These are phyloP conservation scores for Phrynocephalus vlangalii DNA, from an alignment of 2,797 vertebrate species.

Conservation along the genomic window DNA sequence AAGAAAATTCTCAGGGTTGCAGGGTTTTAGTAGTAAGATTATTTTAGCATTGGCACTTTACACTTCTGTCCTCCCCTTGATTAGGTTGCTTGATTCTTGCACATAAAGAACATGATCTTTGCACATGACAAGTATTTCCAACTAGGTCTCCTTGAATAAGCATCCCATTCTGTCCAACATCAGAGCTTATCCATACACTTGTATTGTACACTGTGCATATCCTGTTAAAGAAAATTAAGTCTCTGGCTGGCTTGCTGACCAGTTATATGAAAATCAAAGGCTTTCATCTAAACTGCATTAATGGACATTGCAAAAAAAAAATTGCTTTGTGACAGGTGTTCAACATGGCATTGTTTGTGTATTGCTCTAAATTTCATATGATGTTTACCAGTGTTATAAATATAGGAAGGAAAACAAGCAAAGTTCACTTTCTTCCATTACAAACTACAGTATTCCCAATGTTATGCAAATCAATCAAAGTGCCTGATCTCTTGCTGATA, in stretches of 20 bases:
- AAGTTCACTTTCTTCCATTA: background rate
- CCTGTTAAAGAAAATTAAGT: background rate
- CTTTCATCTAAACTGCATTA: background rate
- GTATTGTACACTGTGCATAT: background rate
- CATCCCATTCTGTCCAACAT: no score
- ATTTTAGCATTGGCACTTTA: no score
- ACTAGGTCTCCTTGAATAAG: no score
- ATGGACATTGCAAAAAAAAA: background rate
- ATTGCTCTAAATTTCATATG: background rate
- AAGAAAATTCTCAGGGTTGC: no score
- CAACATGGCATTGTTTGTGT: background rate
- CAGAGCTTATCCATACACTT: no score
- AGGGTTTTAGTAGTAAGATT: no score
- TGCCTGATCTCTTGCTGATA: background rate
- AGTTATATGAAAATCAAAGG: background rate
- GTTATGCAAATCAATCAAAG: background rate
- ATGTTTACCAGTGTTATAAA: background rate
- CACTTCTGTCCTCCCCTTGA: no score
- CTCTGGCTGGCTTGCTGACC: background rate
- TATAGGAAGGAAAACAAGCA: background rate
- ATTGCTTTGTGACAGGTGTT: background rate
- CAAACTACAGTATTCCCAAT: background rate
- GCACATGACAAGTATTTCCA: no score
- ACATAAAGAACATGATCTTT: no score
- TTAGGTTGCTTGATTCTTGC: no score